These are phyloP conservation scores for Pangasius djambal DNA, from an alignment of 2,797 vertebrate genomes.

Conservation along the genomic window DNA sequence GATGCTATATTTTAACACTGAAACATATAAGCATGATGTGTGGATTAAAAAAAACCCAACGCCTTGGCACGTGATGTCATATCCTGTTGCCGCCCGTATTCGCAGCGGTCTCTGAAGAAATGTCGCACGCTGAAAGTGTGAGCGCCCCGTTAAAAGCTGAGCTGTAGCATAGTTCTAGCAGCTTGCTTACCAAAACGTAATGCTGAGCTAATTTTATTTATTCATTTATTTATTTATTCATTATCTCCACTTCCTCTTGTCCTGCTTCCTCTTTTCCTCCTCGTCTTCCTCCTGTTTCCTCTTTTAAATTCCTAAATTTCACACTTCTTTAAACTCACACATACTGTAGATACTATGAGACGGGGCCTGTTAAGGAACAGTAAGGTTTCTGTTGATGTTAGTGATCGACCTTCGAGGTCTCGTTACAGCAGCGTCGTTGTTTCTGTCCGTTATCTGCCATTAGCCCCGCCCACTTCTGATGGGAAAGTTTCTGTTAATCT, in stretches of 20 bases:
- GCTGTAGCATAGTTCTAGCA: neutral
- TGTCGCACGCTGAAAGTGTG: too few relatives aligned
- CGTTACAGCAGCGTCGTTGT: neutral
- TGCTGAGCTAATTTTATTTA: too few relatives aligned
- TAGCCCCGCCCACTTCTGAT: conserved; percentile 5
- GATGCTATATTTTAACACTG: too few relatives aligned
- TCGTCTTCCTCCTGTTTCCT: neutral
- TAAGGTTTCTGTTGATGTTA: neutral
- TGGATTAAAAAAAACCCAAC: too few relatives aligned
- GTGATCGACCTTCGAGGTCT: neutral
- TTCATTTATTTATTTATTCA: neutral
- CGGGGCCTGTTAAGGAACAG: neutral
- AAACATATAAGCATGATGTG: too few relatives aligned
- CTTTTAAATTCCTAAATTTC: neutral
- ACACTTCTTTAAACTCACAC: neutral
- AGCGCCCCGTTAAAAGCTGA: neutral
- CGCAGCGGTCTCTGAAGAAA: too few relatives aligned
- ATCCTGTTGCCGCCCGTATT: too few relatives aligned
- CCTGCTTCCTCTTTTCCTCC: neutral
- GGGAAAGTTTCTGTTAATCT: neutral
- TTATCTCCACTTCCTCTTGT: neutral
- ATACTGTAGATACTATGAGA: neutral
- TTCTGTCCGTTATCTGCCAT: neutral
- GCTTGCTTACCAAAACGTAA: too few relatives aligned
- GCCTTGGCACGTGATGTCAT: too few relatives aligned